Evolutionary conservation across 2,888 invertebrate species (phyloP).

Genomic region (Nipponacmea schrenckii): DNA sequence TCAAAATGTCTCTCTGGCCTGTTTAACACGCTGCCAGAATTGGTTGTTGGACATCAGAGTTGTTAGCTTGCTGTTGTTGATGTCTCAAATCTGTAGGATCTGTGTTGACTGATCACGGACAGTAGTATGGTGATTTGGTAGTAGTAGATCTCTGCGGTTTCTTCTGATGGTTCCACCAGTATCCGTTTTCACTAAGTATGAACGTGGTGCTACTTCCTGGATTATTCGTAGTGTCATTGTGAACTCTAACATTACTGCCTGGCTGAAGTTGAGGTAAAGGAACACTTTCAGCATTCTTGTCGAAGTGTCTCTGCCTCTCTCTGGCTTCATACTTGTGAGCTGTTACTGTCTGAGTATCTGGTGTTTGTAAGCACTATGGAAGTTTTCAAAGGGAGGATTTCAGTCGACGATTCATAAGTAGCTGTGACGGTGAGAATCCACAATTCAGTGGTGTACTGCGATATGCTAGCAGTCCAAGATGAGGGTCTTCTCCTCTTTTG

Average conservation of each 20-base stretch:
- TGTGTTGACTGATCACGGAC: too few relatives aligned
- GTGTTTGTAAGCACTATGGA: constrained; percentile 3
- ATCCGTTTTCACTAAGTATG: too few relatives aligned
- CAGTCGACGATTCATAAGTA: constrained; percentile 25
- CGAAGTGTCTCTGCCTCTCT: constrained; percentile 29
- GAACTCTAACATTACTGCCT: constrained; percentile 24
- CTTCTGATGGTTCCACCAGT: too few relatives aligned
- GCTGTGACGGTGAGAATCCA: constrained; percentile 25
- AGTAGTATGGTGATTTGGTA: too few relatives aligned
- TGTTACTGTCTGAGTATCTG: background rate
- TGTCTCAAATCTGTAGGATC: too few relatives aligned
- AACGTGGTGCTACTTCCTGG: constrained; percentile 10
- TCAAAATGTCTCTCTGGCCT: too few relatives aligned
- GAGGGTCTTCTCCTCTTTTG: constrained; percentile 14
- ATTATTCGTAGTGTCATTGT: constrained; percentile 11
- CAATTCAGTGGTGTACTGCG: constrained; percentile 26
- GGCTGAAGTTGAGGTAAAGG: constrained; percentile 19
- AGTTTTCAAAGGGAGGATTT: constrained; percentile 6
- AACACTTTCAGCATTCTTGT: constrained; percentile 23
- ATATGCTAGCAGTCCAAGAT: constrained; percentile 22
- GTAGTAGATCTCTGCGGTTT: too few relatives aligned
- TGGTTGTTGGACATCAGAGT: too few relatives aligned
- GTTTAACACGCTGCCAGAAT: too few relatives aligned
- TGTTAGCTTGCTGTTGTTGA: too few relatives aligned
- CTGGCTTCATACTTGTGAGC: constrained; percentile 23